A percentile compares a stretch with the other conserved stretches of the same genome.
These are phyloP conservation scores for Coptodon bakossiorum DNA, from an alignment of 2,113 vertebrate genomes.

Conservation along the genomic window DNA sequence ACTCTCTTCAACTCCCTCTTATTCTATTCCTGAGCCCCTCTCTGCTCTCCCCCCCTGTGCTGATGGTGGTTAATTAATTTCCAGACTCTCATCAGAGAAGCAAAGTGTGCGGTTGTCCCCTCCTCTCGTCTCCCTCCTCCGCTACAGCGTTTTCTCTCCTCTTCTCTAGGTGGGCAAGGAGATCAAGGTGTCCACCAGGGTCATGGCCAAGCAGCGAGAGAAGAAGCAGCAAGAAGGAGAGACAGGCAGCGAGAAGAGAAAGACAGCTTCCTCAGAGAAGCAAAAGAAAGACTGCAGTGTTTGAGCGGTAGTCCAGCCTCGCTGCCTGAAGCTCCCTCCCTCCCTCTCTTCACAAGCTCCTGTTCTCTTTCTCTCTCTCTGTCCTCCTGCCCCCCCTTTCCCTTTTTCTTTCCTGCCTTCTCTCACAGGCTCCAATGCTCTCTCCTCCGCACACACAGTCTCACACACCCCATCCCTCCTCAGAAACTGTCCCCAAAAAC, in stretches of 20 bases:
- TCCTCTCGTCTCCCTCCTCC: conserved; percentile 23
- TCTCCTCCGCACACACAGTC: conserved; percentile 19
- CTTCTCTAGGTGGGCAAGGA: conserved; percentile 41
- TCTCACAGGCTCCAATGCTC: conserved; percentile 34
- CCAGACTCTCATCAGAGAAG: conserved; percentile 48
- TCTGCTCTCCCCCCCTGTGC: conserved; percentile 16
- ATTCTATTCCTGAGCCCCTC: conserved; percentile 8
- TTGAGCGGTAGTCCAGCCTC: conserved; percentile 59
- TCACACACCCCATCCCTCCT: conserved; percentile 47
- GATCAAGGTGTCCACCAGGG: conserved; percentile 34
- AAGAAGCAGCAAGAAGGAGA: conserved; percentile 1
- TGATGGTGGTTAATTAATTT: conserved; percentile 46
- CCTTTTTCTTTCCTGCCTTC: conserved; percentile 17
- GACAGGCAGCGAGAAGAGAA: conserved; percentile 7
- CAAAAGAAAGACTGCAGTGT: conserved; percentile 72
- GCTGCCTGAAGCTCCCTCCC: conserved; percentile 63
- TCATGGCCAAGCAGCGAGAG: conserved; percentile 30
- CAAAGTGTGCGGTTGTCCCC: conserved; percentile 47
- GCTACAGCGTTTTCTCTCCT: conserved; percentile 12
- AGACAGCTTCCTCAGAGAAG: conserved; percentile 56
- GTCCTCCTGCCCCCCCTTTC: not conserved
- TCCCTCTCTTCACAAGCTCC: conserved; percentile 35
- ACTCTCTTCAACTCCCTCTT: conserved; percentile 25
- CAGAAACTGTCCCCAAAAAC: conserved; percentile 54
- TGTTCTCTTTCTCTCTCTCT: conserved; percentile 19